A percentile compares a stretch with the other conserved stretches of the same genome.
Evolutionary conservation across 1,140 invertebrate genomes (phyloP).

Genomic region (Drosophila hydei): DNA sequence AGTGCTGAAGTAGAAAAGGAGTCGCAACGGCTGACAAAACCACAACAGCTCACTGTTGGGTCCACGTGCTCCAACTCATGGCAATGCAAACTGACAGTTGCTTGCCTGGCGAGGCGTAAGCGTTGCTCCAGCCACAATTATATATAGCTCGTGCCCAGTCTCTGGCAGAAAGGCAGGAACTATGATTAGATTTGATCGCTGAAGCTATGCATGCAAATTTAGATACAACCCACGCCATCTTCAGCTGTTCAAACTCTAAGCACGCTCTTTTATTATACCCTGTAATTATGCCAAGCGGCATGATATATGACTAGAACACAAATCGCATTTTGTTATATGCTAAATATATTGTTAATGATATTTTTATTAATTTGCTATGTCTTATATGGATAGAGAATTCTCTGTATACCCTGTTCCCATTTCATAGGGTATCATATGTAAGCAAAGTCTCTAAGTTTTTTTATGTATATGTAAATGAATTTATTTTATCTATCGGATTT

Average conservation of each 20-base stretch:
- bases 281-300: neutral
- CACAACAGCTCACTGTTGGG: constrained; percentile 18
- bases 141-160: neutral
- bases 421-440: too few relatives aligned
- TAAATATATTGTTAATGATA: too few relatives aligned
- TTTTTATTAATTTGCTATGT: too few relatives aligned
- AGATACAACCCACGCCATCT: constrained; percentile 22
- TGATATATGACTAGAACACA: too few relatives aligned
- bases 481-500: too few relatives aligned
- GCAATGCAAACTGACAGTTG: constrained; percentile 49
- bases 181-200: constrained; percentile 1
- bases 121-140: neutral
- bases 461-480: too few relatives aligned
- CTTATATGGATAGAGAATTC: too few relatives aligned
- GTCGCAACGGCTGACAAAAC: constrained; percentile 32
- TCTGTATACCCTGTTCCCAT: too few relatives aligned
- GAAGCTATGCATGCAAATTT: constrained; percentile 2
- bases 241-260: neutral
- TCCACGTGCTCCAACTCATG: constrained; percentile 2
- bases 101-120: neutral
- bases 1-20: constrained; percentile 43
- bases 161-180: neutral
- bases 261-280: constrained; percentile 4
- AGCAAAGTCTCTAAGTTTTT: too few relatives aligned
- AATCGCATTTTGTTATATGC: too few relatives aligned